phyloP scores from a whole-genome alignment of 2,113 vertebrate species.

The Ictalurus punctatus region DNA sequence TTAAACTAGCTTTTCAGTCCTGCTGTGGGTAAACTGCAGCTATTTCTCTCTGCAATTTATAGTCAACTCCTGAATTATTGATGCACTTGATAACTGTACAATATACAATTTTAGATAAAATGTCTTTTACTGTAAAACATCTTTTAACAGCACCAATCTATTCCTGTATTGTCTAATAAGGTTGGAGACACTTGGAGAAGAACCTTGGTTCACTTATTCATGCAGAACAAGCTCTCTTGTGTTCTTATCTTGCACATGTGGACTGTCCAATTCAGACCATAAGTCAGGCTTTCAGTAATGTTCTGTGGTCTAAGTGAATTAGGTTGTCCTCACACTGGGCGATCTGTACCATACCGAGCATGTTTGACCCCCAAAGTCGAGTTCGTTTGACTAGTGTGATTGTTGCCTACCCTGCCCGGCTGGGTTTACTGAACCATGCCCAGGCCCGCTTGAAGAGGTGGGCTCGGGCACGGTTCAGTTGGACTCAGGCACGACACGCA shows the following conservation, averaged over 20 bases:
- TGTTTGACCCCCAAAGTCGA: too few relatives aligned
- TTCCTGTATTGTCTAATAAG: neutral
- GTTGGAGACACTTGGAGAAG: neutral
- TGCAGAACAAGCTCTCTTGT: neutral
- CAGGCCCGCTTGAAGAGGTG: too few relatives aligned
- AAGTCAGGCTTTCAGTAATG: neutral
- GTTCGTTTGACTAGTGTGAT: too few relatives aligned
- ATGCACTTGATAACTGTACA: neutral
- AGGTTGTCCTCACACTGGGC: too few relatives aligned
- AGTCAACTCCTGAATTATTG: neutral
- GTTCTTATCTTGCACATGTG: neutral
- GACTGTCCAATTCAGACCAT: neutral
- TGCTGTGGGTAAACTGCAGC: neutral
- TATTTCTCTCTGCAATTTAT: neutral
- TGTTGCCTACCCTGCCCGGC: too few relatives aligned
- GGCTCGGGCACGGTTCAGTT: too few relatives aligned
- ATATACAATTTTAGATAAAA: neutral
- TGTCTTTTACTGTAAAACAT: neutral
- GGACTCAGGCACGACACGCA: too few relatives aligned
- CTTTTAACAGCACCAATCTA: neutral
- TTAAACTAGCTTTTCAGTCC: neutral
- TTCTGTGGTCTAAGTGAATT: neutral
- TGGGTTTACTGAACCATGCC: too few relatives aligned
- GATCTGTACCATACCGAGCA: too few relatives aligned
- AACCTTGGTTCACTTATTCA: neutral